Evolutionary conservation across 2,888 invertebrate species (phyloP).

Genomic region (Therioaphis trifolii): DNA sequence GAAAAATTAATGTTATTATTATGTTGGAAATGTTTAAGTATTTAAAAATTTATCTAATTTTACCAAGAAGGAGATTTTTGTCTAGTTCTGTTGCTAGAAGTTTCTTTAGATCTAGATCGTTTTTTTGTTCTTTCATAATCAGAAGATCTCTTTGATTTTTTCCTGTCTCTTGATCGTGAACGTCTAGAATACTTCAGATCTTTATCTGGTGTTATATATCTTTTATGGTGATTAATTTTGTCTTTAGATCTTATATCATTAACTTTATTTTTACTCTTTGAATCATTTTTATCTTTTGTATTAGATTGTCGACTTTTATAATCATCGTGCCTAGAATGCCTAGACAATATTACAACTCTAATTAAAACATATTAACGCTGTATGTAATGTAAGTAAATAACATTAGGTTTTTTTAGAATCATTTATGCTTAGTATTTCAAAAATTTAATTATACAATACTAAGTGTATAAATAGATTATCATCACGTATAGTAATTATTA

Average conservation of each 20-base stretch:
- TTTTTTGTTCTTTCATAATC: conserved; percentile 64
- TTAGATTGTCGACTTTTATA: not conserved
- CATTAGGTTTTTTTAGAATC: too few relatives aligned
- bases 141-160: conserved; percentile 64
- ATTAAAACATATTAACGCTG: too few relatives aligned
- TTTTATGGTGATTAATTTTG: conserved; percentile 12
- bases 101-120: conserved; percentile 61
- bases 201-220: conserved; percentile 30
- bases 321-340: conserved; percentile 35
- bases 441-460: too few relatives aligned
- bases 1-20: conserved; percentile 41
- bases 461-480: too few relatives aligned
- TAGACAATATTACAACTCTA: too few relatives aligned
- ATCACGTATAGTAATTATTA: too few relatives aligned
- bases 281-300: not conserved
- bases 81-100: conserved; percentile 63
- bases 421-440: too few relatives aligned
- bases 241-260: conserved; percentile 25
- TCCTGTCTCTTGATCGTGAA: conserved; percentile 34
- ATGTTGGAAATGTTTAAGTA: too few relatives aligned
- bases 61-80: conserved; percentile 66
- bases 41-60: conserved; percentile 18
- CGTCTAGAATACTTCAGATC: not conserved
- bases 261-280: conserved; percentile 17
- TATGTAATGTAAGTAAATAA: too few relatives aligned